Percentiles rank a stretch among this genome's conserved stretches.
Evolutionary conservation across 2,888 invertebrate species (phyloP).

Genomic region (Macrosiphum euphorbiae): DNA sequence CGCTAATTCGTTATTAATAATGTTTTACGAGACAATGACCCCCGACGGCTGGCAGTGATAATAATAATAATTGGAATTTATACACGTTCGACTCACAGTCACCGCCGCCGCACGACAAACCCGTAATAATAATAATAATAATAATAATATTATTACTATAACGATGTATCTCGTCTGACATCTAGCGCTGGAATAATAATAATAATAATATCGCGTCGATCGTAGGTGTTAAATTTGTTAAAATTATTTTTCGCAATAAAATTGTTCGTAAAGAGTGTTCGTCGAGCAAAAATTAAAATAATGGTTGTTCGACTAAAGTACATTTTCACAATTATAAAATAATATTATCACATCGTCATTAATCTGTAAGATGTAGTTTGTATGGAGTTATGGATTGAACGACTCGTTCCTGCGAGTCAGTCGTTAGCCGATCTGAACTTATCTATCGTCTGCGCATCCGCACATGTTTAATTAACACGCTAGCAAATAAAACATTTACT

Average conservation of each 20-base stretch:
- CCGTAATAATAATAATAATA: too few relatives aligned
- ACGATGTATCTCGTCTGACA: not conserved
- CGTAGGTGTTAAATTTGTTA: not conserved
- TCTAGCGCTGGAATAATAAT: not conserved
- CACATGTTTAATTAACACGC: not conserved
- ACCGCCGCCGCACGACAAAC: not conserved
- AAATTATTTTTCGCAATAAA: too few relatives aligned
- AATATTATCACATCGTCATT: not conserved
- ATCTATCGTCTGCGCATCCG: not conserved
- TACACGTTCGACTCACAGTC: not conserved
- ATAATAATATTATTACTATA: not conserved
- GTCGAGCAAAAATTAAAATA: not conserved
- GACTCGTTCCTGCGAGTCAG: not conserved
- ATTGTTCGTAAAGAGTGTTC: too few relatives aligned
- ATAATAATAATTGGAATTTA: not conserved
- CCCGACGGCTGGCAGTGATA: not conserved
- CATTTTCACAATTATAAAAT: not conserved
- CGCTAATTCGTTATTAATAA: conserved; percentile 52
- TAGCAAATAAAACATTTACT: conserved; percentile 31
- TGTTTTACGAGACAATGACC: conserved; percentile 50
- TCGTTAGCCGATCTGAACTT: not conserved
- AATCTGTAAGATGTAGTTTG: not conserved
- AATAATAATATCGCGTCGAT: not conserved
- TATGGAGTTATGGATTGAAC: not conserved
- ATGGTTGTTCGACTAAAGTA: not conserved